Evolutionary conservation across 1,140 invertebrate species (phyloP).

Genomic region (Lanistes nyassanus): DNA sequence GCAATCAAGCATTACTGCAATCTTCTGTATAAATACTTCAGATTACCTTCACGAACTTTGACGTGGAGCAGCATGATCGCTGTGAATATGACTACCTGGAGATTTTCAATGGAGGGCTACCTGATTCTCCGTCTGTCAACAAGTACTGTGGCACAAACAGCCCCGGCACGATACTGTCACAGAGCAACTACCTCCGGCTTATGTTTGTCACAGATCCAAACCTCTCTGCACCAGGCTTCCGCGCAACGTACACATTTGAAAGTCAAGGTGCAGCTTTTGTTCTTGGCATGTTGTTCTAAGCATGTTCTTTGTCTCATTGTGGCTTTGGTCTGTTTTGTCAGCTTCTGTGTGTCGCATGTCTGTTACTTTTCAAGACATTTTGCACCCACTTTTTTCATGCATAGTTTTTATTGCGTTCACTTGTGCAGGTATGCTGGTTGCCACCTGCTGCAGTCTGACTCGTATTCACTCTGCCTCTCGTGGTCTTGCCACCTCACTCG

Average conservation of each 20-base stretch:
- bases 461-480: too few species aligned
- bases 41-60: constrained; percentile 93
- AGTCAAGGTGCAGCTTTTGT: constrained; percentile 40
- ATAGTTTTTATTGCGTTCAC: not conserved
- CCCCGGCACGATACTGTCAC: constrained; percentile 85
- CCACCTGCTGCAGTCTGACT: too few species aligned
- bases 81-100: constrained; percentile 94
- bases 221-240: constrained; percentile 74
- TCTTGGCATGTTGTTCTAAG: not conserved
- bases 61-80: constrained; percentile 91
- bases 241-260: constrained; percentile 59
- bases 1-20: too few species aligned
- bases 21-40: constrained; percentile 39
- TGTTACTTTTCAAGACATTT: not conserved
- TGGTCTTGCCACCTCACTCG: too few species aligned
- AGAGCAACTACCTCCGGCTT: constrained; percentile 85
- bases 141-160: constrained; percentile 80
- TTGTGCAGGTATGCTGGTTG: too few species aligned
- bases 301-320: constrained; percentile 3
- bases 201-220: constrained; percentile 89
- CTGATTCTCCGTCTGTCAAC: constrained; percentile 69
- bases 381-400: not conserved
- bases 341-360: not conserved
- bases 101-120: constrained; percentile 85
- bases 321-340: not conserved